These are phyloP conservation scores for Pogonocherus hispidulus DNA, from an alignment of 2,888 invertebrate genomes.

Conservation along the genomic window DNA sequence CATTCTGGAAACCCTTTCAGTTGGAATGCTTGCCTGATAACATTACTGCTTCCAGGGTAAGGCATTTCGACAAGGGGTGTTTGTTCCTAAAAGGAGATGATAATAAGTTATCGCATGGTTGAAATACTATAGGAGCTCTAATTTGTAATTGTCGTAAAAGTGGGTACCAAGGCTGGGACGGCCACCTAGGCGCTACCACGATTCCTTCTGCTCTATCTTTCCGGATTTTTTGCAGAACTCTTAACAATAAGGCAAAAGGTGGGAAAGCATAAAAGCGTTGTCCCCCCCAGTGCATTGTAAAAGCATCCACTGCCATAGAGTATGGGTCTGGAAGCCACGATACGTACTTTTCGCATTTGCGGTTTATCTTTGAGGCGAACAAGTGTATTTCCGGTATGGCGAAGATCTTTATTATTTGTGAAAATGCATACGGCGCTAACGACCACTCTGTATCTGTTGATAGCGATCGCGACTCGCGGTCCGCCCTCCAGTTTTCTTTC, in stretches of 20 bases:
- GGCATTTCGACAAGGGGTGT: background rate
- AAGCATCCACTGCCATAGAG: conserved; percentile 48
- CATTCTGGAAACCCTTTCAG: conserved; percentile 8
- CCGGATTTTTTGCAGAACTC: background rate
- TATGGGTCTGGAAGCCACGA: conserved; percentile 52
- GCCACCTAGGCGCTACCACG: conserved; percentile 1
- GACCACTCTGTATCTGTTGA: background rate
- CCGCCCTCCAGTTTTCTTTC: background rate
- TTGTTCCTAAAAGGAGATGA: conserved; percentile 3
- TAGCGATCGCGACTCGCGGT: background rate
- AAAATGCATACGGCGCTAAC: background rate
- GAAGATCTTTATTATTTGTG: conserved; percentile 21
- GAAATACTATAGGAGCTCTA: background rate
- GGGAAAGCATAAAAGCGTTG: conserved; percentile 53
- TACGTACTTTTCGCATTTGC: conserved; percentile 50
- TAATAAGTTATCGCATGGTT: background rate
- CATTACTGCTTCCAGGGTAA: conserved; percentile 13
- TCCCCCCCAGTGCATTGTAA: conserved; percentile 46
- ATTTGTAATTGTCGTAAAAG: background rate
- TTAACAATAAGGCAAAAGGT: conserved; percentile 1
- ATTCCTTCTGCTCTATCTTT: conserved; percentile 7
- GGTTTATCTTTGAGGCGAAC: conserved; percentile 51
- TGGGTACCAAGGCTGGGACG: conserved; percentile 4
- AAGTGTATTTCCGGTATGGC: conserved; percentile 48
- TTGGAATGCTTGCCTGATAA: conserved; percentile 22